Evolutionary conservation across 2,888 invertebrate genomes (phyloP).

Genomic region (Odiellus spinosus): DNA sequence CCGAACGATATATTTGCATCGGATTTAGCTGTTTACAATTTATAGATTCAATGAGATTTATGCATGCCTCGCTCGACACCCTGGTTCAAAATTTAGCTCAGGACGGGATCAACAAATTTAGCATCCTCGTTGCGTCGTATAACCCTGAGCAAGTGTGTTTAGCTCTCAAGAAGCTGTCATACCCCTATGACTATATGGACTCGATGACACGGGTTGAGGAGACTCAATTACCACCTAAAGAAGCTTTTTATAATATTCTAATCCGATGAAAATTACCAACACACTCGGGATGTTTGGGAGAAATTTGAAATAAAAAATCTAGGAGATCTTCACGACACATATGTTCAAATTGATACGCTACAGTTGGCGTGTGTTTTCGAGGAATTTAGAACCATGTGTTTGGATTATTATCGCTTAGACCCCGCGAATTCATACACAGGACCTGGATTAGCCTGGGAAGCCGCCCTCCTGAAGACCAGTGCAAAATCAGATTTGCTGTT

Average conservation of each 20-base stretch:
- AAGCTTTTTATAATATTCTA: constrained; percentile 14
- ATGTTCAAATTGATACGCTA: constrained; percentile 18
- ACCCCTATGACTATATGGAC: constrained; percentile 25
- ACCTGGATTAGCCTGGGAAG: constrained; percentile 17
- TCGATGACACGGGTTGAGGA: constrained; percentile 18
- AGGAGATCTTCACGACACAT: constrained; percentile 21
- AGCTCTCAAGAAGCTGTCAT: constrained; percentile 5
- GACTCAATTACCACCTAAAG: constrained; percentile 15
- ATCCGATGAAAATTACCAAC: constrained; percentile 18
- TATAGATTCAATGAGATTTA: constrained; percentile 4
- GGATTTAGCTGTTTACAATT: constrained; percentile 1
- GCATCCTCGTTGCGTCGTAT: constrained; percentile 13
- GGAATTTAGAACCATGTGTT: constrained; percentile 19
- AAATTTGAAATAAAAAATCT: constrained; percentile 18
- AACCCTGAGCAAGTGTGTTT: constrained; percentile 1
- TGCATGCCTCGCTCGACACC: constrained; percentile 2
- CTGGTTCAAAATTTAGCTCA: not conserved
- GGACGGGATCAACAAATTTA: constrained; percentile 1
- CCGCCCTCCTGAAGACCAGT: constrained; percentile 13
- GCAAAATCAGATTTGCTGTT: constrained; percentile 18
- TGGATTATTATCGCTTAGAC: constrained; percentile 20
- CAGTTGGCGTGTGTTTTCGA: constrained; percentile 22
- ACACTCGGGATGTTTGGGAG: constrained; percentile 19
- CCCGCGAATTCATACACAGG: constrained; percentile 18
- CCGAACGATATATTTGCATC: constrained; percentile 5